These are phyloP conservation scores for Hymenopus coronatus DNA, from an alignment of 2,888 invertebrate genomes.

Conservation along the genomic window DNA sequence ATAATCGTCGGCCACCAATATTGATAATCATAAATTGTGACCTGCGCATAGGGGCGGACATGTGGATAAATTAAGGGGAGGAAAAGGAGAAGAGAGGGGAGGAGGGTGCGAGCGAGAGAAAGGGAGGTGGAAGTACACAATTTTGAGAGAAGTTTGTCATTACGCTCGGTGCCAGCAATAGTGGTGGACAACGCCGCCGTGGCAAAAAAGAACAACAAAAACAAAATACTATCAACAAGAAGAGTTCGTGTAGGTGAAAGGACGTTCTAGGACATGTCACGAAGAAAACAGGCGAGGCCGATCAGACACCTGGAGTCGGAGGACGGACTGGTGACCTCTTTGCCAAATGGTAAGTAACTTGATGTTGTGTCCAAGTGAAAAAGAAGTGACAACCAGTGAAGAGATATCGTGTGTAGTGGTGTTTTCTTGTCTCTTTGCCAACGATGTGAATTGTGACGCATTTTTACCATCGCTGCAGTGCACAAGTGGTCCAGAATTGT, in stretches of 20 bases:
- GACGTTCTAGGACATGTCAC: slow-evolving; percentile 46
- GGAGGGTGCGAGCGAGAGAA: background rate
- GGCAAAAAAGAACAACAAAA: slow-evolving; percentile 7
- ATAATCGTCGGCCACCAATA: slow-evolving; percentile 32
- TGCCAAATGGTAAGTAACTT: slow-evolving; percentile 32
- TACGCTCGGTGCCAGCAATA: slow-evolving; percentile 27
- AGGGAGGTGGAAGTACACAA: slow-evolving; percentile 29
- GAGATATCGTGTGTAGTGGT: background rate
- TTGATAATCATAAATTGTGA: slow-evolving; percentile 35
- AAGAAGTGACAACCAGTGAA: background rate
- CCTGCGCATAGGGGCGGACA: slow-evolving; percentile 32
- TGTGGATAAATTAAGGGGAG: slow-evolving; percentile 33
- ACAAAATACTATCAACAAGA: background rate
- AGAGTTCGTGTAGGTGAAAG: background rate
- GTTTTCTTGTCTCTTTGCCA: background rate
- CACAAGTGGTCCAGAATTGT: background rate
- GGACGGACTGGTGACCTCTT: slow-evolving; percentile 40
- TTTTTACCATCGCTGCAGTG: background rate
- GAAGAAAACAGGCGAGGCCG: slow-evolving; percentile 55
- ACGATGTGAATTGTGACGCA: background rate
- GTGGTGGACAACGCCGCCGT: slow-evolving; percentile 21
- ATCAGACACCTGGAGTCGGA: slow-evolving; percentile 53
- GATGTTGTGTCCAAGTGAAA: background rate
- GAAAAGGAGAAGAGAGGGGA: slow-evolving; percentile 22
- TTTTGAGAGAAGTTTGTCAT: slow-evolving; percentile 33